Evolutionary conservation across 2,888 invertebrate species (phyloP).

Genomic region (Zootermopsis nevadensis): DNA sequence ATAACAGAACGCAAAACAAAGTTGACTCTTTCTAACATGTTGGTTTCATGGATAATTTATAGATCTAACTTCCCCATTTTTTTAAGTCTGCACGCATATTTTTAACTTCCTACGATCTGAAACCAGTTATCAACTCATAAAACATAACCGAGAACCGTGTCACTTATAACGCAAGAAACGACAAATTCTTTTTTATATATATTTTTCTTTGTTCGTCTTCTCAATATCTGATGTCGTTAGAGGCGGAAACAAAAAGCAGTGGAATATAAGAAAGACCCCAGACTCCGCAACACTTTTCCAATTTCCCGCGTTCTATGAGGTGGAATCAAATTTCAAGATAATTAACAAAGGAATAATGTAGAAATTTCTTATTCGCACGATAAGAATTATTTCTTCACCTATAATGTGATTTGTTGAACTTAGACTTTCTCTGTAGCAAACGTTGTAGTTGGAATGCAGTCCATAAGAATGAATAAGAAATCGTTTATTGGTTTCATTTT

Average conservation of each 20-base stretch:
- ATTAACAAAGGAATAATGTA: constrained; percentile 11
- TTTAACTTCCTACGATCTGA: constrained; percentile 37
- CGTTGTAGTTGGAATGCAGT: too few species aligned
- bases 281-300: constrained; percentile 12
- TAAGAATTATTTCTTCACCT: not conserved
- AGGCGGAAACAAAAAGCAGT: not conserved
- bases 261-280: not conserved
- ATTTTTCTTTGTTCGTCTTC: not conserved
- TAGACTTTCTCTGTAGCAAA: too few species aligned
- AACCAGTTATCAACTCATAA: constrained; percentile 39
- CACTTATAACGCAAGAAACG: constrained; percentile 11
- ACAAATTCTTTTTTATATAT: not conserved
- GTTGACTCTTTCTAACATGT: constrained; percentile 23
- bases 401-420: too few species aligned
- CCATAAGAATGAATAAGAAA: too few species aligned
- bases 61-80: constrained; percentile 27
- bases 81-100: constrained; percentile 28
- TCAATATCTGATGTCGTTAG: constrained; percentile 40
- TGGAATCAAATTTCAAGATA: constrained; percentile 13
- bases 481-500: too few species aligned
- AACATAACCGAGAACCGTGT: constrained; percentile 35
- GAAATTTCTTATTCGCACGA: not conserved
- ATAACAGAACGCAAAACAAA: constrained; percentile 21
- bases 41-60: constrained; percentile 32
- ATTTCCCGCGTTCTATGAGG: not conserved